These are phyloP conservation scores for Synodontis membranacea DNA, from an alignment of 2,113 vertebrate species.

Conservation along the genomic window DNA sequence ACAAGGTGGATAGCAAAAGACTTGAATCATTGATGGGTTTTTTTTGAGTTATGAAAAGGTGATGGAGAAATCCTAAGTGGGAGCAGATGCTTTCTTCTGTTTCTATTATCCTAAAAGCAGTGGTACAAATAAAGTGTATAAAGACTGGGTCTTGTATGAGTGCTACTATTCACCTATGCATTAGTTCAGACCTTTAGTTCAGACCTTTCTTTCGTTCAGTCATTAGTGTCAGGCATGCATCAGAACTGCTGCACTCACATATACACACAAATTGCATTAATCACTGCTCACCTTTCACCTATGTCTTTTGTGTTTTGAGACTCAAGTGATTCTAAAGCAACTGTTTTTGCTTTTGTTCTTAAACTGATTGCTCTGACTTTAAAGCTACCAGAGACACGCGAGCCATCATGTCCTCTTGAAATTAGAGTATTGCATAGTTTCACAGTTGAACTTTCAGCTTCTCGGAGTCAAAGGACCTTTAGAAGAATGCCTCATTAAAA, in stretches of 20 bases:
- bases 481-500: constrained; percentile 54
- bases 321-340: constrained; percentile 13
- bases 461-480: neutral
- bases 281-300: constrained; percentile 10
- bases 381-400: constrained; percentile 27
- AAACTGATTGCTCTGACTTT: constrained; percentile 39
- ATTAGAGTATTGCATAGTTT: constrained; percentile 50
- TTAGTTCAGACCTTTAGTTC: constrained; percentile 21
- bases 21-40: too few species aligned
- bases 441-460: constrained; percentile 24
- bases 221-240: neutral
- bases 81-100: neutral
- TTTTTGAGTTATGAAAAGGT: neutral
- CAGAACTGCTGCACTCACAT: neutral
- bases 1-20: neutral
- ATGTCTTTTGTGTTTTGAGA: constrained; percentile 4
- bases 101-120: neutral
- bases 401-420: constrained; percentile 2
- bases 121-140: constrained; percentile 22
- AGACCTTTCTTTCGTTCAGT: too few species aligned
- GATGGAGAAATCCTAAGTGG: neutral
- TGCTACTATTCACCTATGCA: constrained; percentile 30
- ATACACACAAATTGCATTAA: constrained; percentile 4
- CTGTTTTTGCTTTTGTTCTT: constrained; percentile 7
- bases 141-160: constrained; percentile 11